These are phyloP conservation scores for Dasysyrphus albostriatus DNA, from an alignment of 2,888 invertebrate genomes.

Conservation along the genomic window DNA sequence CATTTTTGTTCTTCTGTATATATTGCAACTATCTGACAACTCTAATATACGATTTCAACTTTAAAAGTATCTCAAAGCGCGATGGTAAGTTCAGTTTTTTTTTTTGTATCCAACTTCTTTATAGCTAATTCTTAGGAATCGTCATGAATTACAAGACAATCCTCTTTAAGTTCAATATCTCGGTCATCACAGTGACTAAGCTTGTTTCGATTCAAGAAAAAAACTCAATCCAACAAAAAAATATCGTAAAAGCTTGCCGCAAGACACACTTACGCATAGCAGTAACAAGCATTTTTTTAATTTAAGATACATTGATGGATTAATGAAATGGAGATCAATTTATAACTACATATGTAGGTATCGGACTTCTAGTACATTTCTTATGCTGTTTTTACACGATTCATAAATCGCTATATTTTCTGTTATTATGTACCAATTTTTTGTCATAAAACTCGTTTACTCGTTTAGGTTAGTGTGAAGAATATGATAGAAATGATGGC, in stretches of 20 bases:
- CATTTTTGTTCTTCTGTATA: neutral
- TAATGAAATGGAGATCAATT: neutral
- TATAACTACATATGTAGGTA: neutral
- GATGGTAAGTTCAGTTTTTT: neutral
- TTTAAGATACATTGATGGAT: neutral
- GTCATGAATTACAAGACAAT: neutral
- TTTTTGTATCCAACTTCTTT: neutral
- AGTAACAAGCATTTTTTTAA: neutral
- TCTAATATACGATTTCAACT: neutral
- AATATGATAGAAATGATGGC: no score
- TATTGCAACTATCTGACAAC: neutral
- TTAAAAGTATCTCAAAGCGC: slow-evolving; percentile 5
- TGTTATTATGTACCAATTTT: no score
- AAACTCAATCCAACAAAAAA: neutral
- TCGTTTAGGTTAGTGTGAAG: no score
- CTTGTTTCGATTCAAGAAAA: neutral
- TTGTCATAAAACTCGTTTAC: no score
- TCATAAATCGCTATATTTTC: no score
- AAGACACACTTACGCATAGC: neutral
- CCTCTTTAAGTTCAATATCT: slow-evolving; percentile 16
- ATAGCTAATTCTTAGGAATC: neutral
- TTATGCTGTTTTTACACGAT: no score
- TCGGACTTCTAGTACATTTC: neutral
- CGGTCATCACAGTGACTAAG: neutral
- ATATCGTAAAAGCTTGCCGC: neutral